A percentile compares a stretch with the other conserved stretches of the same genome.
phyloP scores from a whole-genome alignment of 2,888 invertebrate genomes.

The Frankliniella intonsa region DNA sequence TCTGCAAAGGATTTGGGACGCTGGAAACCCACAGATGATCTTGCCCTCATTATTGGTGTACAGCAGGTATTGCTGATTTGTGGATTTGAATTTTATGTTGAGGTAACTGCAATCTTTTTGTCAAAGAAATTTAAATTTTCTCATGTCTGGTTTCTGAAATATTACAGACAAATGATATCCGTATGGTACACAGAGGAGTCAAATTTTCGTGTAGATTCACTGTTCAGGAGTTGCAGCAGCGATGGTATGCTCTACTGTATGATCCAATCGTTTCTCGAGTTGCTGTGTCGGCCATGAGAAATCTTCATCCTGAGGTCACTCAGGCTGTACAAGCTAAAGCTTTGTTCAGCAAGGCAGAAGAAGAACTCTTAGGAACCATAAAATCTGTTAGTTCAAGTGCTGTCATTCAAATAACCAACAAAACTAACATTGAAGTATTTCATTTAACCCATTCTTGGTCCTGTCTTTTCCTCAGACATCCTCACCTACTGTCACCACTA shows the following conservation, averaged over 20 bases:
- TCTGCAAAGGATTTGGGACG: conserved; percentile 81
- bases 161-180: conserved; percentile 56
- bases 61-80: conserved; percentile 62
- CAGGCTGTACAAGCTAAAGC: conserved; percentile 83
- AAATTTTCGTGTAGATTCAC: conserved; percentile 96
- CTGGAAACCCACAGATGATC: conserved; percentile 97
- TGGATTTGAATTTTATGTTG: neutral
- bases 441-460: neutral
- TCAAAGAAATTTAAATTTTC: neutral
- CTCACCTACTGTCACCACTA: conserved; percentile 68
- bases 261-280: conserved; percentile 90
- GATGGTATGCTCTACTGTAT: conserved; percentile 94
- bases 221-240: conserved; percentile 84
- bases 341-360: conserved; percentile 84
- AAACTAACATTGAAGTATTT: neutral
- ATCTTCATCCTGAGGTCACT: conserved; percentile 86
- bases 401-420: conserved; percentile 30
- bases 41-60: conserved; percentile 87
- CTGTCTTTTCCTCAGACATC: conserved; percentile 54
- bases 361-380: conserved; percentile 74
- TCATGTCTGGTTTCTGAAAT: conserved; percentile 13
- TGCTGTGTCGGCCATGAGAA: conserved; percentile 87
- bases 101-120: neutral
- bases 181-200: conserved; percentile 75
- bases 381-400: conserved; percentile 59